A percentile compares a stretch with the other conserved stretches of the same genome.
These are phyloP conservation scores for Eleutherodactylus coqui DNA, from an alignment of 2,797 vertebrate species.

Conservation along the genomic window DNA sequence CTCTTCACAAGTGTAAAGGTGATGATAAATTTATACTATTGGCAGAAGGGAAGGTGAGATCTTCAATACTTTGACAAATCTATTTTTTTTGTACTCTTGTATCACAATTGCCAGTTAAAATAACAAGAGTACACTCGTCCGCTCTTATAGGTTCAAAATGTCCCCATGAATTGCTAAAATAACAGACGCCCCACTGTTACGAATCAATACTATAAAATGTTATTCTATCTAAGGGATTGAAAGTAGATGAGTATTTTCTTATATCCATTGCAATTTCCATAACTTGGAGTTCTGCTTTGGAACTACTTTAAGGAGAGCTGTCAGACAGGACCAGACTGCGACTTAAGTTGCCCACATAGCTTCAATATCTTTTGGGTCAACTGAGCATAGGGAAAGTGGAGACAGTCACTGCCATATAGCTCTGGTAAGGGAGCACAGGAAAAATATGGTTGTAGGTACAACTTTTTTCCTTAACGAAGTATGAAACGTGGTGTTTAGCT, in stretches of 20 bases:
- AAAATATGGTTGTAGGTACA: too few relatives aligned
- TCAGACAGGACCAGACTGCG: too few relatives aligned
- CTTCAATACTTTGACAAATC: conserved; percentile 28
- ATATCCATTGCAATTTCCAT: too few relatives aligned
- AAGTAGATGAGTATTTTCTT: neutral
- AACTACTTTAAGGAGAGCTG: neutral
- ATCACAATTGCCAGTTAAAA: neutral
- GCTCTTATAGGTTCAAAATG: neutral
- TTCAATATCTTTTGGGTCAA: too few relatives aligned
- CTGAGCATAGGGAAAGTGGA: too few relatives aligned
- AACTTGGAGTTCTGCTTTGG: neutral
- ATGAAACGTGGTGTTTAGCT: too few relatives aligned
- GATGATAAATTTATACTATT: neutral
- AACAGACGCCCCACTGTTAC: neutral
- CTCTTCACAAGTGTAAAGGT: conserved; percentile 26
- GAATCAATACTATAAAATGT: neutral
- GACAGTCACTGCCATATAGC: too few relatives aligned
- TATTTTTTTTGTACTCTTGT: neutral
- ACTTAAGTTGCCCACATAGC: too few relatives aligned
- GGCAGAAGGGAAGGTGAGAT: conserved; percentile 33
- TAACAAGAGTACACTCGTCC: neutral
- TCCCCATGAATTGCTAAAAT: neutral
- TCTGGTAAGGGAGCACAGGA: too few relatives aligned
- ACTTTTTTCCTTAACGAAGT: too few relatives aligned
- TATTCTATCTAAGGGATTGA: neutral